phyloP scores from a whole-genome alignment of 2,113 vertebrate species.

The Osmerus eperlanus region DNA sequence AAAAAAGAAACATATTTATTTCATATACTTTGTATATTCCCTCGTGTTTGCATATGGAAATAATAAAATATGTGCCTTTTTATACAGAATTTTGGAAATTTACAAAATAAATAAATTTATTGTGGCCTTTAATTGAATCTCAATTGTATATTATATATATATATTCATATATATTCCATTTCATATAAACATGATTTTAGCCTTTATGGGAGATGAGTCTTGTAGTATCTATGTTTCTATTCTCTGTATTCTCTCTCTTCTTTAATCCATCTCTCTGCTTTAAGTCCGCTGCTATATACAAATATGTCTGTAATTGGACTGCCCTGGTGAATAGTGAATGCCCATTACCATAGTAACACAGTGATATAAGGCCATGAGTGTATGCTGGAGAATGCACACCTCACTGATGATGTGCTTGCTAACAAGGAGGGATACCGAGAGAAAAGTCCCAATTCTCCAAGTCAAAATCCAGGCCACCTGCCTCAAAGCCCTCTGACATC shows the following conservation, averaged over 20 bases:
- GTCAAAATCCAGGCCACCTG: slow-evolving; percentile 32
- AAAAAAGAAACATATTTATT: slow-evolving; percentile 44
- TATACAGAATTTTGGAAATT: slow-evolving; percentile 75
- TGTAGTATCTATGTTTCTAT: slow-evolving; percentile 49
- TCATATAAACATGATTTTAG: slow-evolving; percentile 68
- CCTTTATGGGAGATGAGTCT: slow-evolving; percentile 40
- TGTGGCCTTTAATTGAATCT: slow-evolving; percentile 71
- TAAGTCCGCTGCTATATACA: slow-evolving; percentile 59
- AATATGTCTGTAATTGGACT: slow-evolving; percentile 56
- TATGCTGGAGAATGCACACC: slow-evolving; percentile 44
- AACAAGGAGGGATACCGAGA: slow-evolving; percentile 41
- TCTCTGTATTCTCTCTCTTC: slow-evolving; percentile 43
- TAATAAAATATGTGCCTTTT: slow-evolving; percentile 67
- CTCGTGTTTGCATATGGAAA: slow-evolving; percentile 66
- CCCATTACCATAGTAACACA: slow-evolving; percentile 69
- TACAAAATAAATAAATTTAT: slow-evolving; percentile 79
- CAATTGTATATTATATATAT: slow-evolving; percentile 44
- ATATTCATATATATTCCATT: slow-evolving; percentile 55
- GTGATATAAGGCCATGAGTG: slow-evolving; percentile 58
- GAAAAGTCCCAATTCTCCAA: slow-evolving; percentile 24
- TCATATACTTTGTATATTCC: slow-evolving; percentile 64
- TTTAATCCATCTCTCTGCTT: slow-evolving; percentile 51
- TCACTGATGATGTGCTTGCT: slow-evolving; percentile 50
- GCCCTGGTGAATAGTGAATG: slow-evolving; percentile 64
- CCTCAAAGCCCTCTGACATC: background rate